Evolutionary conservation across 2,888 invertebrate species (phyloP).

Genomic region (Limenitis camilla): DNA sequence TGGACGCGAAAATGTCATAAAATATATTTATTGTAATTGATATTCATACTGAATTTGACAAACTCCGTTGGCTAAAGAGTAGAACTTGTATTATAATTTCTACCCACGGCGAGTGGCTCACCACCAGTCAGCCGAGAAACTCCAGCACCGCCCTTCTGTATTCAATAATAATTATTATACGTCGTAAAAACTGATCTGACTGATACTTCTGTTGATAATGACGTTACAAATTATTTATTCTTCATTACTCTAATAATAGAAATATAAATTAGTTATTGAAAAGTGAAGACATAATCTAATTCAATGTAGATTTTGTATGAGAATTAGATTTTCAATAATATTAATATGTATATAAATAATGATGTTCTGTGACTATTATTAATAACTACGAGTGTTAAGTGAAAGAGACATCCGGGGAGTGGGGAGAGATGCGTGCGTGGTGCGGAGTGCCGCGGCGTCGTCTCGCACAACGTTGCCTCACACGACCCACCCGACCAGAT

Average conservation of each 20-base stretch:
- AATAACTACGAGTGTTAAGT: neutral
- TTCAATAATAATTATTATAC: too few relatives aligned
- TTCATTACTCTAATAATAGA: too few relatives aligned
- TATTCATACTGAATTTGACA: neutral
- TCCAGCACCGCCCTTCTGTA: slow-evolving; percentile 25
- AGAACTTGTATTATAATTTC: neutral
- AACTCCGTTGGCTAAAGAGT: neutral
- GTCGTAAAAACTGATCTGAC: too few relatives aligned
- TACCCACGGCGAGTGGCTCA: slow-evolving; percentile 20
- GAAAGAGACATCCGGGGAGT: neutral
- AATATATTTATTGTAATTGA: neutral
- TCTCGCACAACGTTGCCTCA: slow-evolving; percentile 68
- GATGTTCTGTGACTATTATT: too few relatives aligned
- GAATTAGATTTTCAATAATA: too few relatives aligned
- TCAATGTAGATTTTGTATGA: too few relatives aligned
- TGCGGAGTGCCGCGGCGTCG: slow-evolving; percentile 31
- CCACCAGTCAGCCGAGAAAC: slow-evolving; percentile 36
- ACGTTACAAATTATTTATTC: too few relatives aligned
- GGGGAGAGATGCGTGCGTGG: slow-evolving; percentile 10
- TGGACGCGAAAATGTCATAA: neutral
- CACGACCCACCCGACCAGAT: slow-evolving; percentile 45
- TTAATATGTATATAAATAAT: too few relatives aligned
- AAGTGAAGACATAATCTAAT: too few relatives aligned
- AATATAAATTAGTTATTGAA: too few relatives aligned
- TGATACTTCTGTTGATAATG: too few relatives aligned